Evolutionary conservation across 92 coral and sea anemone species (phyloP).

Genomic region (Bergia puertoricense): DNA sequence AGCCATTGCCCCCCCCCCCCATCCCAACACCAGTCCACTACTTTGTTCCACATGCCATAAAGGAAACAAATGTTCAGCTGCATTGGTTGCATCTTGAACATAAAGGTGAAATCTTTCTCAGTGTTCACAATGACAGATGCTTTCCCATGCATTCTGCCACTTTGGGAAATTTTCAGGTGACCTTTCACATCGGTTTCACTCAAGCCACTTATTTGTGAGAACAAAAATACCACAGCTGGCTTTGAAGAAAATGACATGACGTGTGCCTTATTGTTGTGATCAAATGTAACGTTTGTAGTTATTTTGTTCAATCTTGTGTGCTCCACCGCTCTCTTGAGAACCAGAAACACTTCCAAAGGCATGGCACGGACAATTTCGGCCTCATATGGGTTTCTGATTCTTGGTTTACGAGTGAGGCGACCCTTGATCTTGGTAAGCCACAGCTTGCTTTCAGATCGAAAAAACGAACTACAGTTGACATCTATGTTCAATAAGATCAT

Average conservation of each 20-base stretch:
- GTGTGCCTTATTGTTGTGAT: slow-evolving; percentile 22
- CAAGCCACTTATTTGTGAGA: slow-evolving; percentile 30
- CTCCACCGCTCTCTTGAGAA: slow-evolving; percentile 28
- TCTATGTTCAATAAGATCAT: slow-evolving; percentile 29
- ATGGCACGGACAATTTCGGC: slow-evolving; percentile 30
- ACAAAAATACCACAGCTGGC: slow-evolving; percentile 31
- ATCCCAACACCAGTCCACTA: background rate
- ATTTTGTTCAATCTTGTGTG: slow-evolving; percentile 29
- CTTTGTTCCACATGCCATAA: slow-evolving; percentile 56
- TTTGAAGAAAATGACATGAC: slow-evolving; percentile 16
- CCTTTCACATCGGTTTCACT: slow-evolving; percentile 35
- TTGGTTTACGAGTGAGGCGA: slow-evolving; percentile 33
- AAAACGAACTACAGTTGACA: slow-evolving; percentile 19
- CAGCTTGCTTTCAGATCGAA: slow-evolving; percentile 29
- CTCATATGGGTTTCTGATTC: slow-evolving; percentile 30
- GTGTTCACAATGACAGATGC: slow-evolving; percentile 28
- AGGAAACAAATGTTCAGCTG: slow-evolving; percentile 20
- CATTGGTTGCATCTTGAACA: slow-evolving; percentile 23
- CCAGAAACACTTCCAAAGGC: slow-evolving; percentile 34
- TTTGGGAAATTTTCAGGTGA: slow-evolving; percentile 38
- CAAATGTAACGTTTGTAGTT: slow-evolving; percentile 30
- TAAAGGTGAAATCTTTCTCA: slow-evolving; percentile 39
- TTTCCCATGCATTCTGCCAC: slow-evolving; percentile 38
- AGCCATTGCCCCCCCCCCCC: slow-evolving; percentile 15
- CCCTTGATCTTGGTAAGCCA: slow-evolving; percentile 30